Base-by-base conservation (phyloP, 2,888 invertebrate genomes). In the Cistogaster globosa region DNA sequence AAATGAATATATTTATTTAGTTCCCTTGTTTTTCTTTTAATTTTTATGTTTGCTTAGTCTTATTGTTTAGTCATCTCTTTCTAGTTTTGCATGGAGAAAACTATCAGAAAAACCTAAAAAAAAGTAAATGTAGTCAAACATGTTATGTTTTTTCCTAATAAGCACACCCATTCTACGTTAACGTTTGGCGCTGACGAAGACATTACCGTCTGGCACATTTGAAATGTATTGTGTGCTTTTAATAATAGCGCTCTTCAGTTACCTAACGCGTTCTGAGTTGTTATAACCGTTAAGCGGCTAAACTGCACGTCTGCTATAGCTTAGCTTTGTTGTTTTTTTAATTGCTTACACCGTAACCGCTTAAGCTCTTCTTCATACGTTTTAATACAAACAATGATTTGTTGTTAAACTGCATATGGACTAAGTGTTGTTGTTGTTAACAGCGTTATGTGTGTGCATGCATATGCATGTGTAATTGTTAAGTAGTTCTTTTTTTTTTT, bases 211-310 rank as follows among this genome's bases (percentile, higher is more conserved):
- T 42, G 67, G 51, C 36, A 62, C 36, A 79, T 85, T 82, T 75
- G 48, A 82, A 82, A 82, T 85, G 78, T 82, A 75, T 85, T 79
- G 82, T 67, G 62, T 65, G 78, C 75, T 85, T 79, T 78, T 69
- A 71, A 65, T 85, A 82, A 79, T 85, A 82, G 78, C 85, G 78
- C 85, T 85, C 85, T 85, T 85, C 85, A 85, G 85, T 85, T 85
- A 85, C 74, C 85, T 75, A 85, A 85, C 85, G 85, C 85, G 85
- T 82, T 85, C 85, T 85, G 85, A 85, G 85, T 85, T 85, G 85
- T 85, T 85, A 85, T 85, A 85, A 85, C 67, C 85, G 85, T 85
- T 82, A 85, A 85, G 85, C 85, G 85, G 85, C 58, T 76, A 57
- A 63, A 83, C 65, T 76, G 67, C 72, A 72, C 57, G 60, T 62